Percentiles rank a stretch among this genome's conserved stretches.
Evolutionary conservation across 2,888 invertebrate species (phyloP).

Genomic region (Neoitamus cyanurus): DNA sequence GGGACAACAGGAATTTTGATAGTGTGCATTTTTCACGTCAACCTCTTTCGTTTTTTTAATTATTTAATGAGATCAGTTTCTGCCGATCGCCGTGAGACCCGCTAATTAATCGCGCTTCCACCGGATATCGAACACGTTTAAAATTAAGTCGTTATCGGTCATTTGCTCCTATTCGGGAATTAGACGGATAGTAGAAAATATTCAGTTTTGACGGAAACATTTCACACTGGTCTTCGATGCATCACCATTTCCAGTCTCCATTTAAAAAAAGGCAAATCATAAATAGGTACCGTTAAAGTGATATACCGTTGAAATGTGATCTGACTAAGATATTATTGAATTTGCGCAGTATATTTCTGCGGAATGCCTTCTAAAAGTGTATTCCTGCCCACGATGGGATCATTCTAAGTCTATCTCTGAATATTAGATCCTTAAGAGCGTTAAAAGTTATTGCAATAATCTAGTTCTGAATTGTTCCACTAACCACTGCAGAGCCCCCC

Average conservation of each 20-base stretch:
- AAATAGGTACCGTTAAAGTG: no score
- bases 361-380: background rate
- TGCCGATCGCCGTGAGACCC: background rate
- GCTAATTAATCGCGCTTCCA: background rate
- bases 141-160: background rate
- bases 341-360: no score
- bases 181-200: background rate
- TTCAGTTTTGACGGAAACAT: background rate
- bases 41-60: background rate
- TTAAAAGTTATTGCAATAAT: background rate
- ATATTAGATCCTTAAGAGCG: background rate
- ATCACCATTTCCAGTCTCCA: background rate
- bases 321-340: no score
- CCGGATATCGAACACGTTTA: background rate
- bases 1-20: background rate
- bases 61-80: background rate
- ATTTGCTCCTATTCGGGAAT: background rate
- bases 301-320: no score
- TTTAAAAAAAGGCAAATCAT: background rate
- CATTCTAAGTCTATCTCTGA: background rate
- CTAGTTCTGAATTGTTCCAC: background rate
- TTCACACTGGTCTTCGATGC: background rate
- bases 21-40: background rate
- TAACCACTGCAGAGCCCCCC: background rate
- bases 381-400: background rate